Evolutionary conservation across 2,113 vertebrate genomes (phyloP).

Genomic region (Notarius lentiginosus): DNA sequence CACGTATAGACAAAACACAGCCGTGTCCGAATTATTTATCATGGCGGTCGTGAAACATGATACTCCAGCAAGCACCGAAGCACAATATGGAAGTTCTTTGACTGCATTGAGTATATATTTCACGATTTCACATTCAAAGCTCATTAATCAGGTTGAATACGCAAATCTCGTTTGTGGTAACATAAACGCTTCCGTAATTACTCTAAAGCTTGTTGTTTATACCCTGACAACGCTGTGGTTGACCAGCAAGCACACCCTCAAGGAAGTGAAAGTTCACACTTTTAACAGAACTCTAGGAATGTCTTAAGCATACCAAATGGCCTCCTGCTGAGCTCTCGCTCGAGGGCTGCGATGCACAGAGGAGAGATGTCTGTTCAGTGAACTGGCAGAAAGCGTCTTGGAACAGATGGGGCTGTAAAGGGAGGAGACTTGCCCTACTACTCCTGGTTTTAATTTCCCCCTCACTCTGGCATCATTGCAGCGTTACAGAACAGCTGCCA

Average conservation of each 20-base stretch:
- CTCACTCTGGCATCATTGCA: slow-evolving; percentile 16
- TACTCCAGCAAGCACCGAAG: neutral
- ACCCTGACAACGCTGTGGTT: neutral
- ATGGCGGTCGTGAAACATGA: neutral
- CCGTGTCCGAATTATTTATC: slow-evolving; percentile 49
- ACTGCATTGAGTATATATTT: neutral
- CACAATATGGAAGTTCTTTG: neutral
- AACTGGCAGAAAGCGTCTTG: slow-evolving; percentile 28
- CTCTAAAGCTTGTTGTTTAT: neutral
- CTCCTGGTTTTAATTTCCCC: slow-evolving; percentile 36
- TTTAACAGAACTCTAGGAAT: neutral
- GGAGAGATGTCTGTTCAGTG: slow-evolving; percentile 34
- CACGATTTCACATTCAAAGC: neutral
- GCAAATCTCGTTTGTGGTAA: neutral
- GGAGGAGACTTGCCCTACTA: slow-evolving; percentile 26
- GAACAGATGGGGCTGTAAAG: slow-evolving; percentile 50
- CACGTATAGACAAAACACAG: slow-evolving; percentile 18
- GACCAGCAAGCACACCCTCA: slow-evolving; percentile 21
- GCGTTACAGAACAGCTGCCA: slow-evolving; percentile 43
- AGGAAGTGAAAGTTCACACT: slow-evolving; percentile 28
- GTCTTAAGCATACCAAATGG: neutral
- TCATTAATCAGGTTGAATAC: too few relatives aligned
- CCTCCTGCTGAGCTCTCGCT: neutral
- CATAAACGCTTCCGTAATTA: neutral
- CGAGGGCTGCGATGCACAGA: neutral